Conservation (phyloP, 2,888 invertebrate genomes). For the Brenthis hecate region DNA sequence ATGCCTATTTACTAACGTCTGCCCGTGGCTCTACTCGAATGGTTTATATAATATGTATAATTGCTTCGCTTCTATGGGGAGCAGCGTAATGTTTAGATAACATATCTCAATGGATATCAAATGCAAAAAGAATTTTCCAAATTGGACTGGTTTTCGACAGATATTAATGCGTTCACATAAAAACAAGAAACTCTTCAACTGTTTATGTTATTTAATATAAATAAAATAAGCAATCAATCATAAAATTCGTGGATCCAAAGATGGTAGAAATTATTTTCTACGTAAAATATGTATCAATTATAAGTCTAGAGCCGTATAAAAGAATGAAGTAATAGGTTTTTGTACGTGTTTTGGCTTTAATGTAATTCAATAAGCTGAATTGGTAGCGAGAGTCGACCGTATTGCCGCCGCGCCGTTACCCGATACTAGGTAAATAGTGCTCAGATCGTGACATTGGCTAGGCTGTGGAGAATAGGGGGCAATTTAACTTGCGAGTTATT, state of each 20-base stretch:
- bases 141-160: too few species aligned
- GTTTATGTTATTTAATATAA: not conserved
- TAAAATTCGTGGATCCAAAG: not conserved
- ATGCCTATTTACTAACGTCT: too few species aligned
- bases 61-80: too few species aligned
- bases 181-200: too few species aligned
- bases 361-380: conserved; percentile 61
- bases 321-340: conserved; percentile 20
- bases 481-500: conserved; percentile 5
- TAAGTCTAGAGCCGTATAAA: not conserved
- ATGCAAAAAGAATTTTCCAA: too few species aligned
- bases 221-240: not conserved
- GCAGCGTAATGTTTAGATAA: too few species aligned
- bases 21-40: too few species aligned
- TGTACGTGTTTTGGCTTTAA: conserved; percentile 28
- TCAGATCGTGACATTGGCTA: conserved; percentile 15
- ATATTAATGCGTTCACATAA: too few species aligned
- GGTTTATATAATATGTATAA: too few species aligned
- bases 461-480: not conserved
- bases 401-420: conserved; percentile 44
- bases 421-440: conserved; percentile 36
- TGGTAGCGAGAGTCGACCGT: conserved; percentile 63
- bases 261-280: not conserved
- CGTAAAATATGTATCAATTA: not conserved
- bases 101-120: too few species aligned